Evolutionary conservation across 2,797 vertebrate species (phyloP), one percentile per base, ranked within the genome.

Genomic region (Danio tinwini): DNA sequence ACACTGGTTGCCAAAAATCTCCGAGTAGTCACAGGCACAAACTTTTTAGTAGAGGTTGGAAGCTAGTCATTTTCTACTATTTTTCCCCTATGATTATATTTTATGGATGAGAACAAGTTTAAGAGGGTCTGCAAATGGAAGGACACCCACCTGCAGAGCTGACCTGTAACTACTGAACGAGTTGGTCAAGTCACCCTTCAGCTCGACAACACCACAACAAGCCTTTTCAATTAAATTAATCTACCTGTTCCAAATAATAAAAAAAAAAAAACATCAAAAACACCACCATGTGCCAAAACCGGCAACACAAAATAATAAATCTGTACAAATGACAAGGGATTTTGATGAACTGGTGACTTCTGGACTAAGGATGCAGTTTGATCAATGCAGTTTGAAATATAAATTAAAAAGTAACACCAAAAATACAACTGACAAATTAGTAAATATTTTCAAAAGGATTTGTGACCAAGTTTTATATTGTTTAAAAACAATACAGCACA

Each of bases 41-140:
- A 82, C 82, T 83, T 80, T 29, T 29, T 29, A 80, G 1, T 61
- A 82, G 69, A 74, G 79, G 69, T 45, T 80, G 78, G 49, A 83
- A 42, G 55, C 76, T 65, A 70, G 44, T 81, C 44, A 64, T 81
- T 82, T 80, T 81, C 29, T 56, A 62, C 70, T 68, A 55, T 78
- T 75, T 81, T 40, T 40, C 13, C 63, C 56, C 70, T 14, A 71
- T 81, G 71, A 84, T 74, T 74, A 79, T 85, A 82, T 85, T 86
- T 78, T 81, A 39, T 64, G 70, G 79, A 78, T 63, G 71, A 72
- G 74, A 87, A 84, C 69, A 55, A 75, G 64, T 85, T 86, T 79
- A 59, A 88, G 86, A 76, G 83, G 75, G 55, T 63, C 79, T 81
- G 80, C 70, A 88, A 88, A 88, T 85, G 80, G 85, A 87, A 75